Conservation (phyloP, 2,113 vertebrate species). For the Synodontis membranacea region DNA sequence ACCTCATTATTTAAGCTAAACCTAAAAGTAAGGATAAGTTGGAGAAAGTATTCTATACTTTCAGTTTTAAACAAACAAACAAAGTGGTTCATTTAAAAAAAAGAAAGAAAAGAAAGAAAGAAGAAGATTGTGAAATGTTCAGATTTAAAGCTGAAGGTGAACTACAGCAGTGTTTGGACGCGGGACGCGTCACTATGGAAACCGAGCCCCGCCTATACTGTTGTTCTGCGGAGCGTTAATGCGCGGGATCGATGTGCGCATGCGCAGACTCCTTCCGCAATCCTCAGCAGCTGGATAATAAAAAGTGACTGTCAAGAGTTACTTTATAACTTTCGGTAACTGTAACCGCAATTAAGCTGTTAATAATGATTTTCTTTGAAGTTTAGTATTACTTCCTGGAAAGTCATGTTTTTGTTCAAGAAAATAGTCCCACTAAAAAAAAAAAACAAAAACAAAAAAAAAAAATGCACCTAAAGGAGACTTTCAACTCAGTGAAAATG, state of each 20-base stretch:
- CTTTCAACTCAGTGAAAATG: neutral
- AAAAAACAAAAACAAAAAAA: no score
- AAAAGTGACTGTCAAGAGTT: no score
- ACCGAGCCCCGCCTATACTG: constrained; percentile 46
- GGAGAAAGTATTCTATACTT: no score
- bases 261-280: neutral
- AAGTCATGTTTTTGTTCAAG: neutral
- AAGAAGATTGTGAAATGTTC: neutral
- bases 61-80: no score
- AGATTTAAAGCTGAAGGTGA: constrained; percentile 4
- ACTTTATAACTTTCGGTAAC: neutral
- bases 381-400: neutral
- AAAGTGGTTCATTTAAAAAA: no score
- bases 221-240: neutral
- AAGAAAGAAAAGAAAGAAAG: no score
- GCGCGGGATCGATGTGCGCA: neutral
- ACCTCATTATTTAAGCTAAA: neutral
- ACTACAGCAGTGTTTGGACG: neutral
- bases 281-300: no score
- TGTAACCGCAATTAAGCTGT: neutral
- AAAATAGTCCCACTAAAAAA: no score
- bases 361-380: neutral
- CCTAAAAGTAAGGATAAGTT: no score
- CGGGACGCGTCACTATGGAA: constrained; percentile 54
- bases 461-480: neutral